Conservation (phyloP, 2,888 invertebrate genomes). For the Agriopis aurantiaria region DNA sequence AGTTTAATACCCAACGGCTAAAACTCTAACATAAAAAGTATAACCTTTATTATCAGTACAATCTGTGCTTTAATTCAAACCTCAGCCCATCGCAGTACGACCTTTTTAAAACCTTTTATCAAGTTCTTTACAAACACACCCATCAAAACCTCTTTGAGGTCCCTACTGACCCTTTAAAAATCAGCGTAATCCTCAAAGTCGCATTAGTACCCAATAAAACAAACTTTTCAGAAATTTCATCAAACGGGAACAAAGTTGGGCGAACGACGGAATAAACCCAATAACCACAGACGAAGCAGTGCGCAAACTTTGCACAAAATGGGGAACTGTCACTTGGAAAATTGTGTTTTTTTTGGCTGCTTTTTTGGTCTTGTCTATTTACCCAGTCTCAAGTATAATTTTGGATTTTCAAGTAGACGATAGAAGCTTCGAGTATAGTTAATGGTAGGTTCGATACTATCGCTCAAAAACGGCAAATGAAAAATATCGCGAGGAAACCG, state of each 20-base stretch:
- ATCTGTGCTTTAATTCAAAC: slow-evolving; percentile 12
- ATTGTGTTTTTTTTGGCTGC: too few species aligned
- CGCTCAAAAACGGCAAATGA: too few species aligned
- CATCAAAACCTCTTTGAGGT: slow-evolving; percentile 31
- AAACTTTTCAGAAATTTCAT: slow-evolving; percentile 51
- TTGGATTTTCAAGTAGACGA: too few species aligned
- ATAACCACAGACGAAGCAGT: slow-evolving; percentile 37
- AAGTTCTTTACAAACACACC: slow-evolving; percentile 32
- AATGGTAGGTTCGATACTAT: too few species aligned
- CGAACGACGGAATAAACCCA: slow-evolving; percentile 47
- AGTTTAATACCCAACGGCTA: background rate
- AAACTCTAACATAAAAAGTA: background rate
- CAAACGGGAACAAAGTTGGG: slow-evolving; percentile 44
- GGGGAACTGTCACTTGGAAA: background rate
- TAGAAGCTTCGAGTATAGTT: too few species aligned
- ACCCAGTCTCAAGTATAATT: too few species aligned
- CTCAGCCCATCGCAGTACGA: slow-evolving; percentile 13
- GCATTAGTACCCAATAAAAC: slow-evolving; percentile 45
- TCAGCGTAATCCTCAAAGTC: slow-evolving; percentile 40
- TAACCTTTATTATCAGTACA: slow-evolving; percentile 14
- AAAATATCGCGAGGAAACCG: too few species aligned
- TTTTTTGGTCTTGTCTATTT: too few species aligned
- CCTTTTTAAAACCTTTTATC: slow-evolving; percentile 29
- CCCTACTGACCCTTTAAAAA: slow-evolving; percentile 36
- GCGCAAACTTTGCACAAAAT: slow-evolving; percentile 2